These are phyloP conservation scores for Ceratitis capitata DNA, from an alignment of 1,140 invertebrate species.

Conservation along the genomic window DNA sequence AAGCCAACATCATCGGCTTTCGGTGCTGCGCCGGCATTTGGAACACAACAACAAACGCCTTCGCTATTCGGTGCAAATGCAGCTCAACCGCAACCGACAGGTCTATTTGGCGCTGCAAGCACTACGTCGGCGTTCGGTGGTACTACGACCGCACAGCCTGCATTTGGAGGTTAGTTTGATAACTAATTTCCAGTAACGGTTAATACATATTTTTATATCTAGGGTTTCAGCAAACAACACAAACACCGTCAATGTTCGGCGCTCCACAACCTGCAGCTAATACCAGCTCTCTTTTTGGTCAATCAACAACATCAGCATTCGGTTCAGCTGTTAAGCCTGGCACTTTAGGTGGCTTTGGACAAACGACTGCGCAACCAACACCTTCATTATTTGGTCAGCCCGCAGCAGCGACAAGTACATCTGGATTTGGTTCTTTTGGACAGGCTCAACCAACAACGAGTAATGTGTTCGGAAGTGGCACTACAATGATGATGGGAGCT, in stretches of 20 bases:
- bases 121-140: conserved; percentile 67
- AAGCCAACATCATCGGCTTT: conserved; percentile 63
- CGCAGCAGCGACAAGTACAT: conserved; percentile 64
- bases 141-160: conserved; percentile 65
- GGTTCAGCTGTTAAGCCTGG: conserved; percentile 70
- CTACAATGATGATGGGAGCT: conserved; percentile 62
- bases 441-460: conserved; percentile 68
- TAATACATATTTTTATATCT: neutral
- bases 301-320: conserved; percentile 69
- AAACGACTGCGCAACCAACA: conserved; percentile 63
- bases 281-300: conserved; percentile 67
- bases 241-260: conserved; percentile 58
- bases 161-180: conserved; percentile 64
- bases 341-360: conserved; percentile 70
- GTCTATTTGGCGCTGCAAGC: conserved; percentile 65
- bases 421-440: conserved; percentile 71
- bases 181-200: neutral
- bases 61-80: conserved; percentile 66
- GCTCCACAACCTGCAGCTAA: conserved; percentile 49
- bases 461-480: conserved; percentile 59
- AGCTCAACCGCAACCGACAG: conserved; percentile 61
- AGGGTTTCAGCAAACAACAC: conserved; percentile 58
- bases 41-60: conserved; percentile 54
- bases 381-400: conserved; percentile 70
- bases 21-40: conserved; percentile 59